Evolutionary conservation across 1,140 invertebrate genomes (phyloP), one percentile per base, ranked within the genome.

Genomic region (Drosophila equinoxialis): DNA sequence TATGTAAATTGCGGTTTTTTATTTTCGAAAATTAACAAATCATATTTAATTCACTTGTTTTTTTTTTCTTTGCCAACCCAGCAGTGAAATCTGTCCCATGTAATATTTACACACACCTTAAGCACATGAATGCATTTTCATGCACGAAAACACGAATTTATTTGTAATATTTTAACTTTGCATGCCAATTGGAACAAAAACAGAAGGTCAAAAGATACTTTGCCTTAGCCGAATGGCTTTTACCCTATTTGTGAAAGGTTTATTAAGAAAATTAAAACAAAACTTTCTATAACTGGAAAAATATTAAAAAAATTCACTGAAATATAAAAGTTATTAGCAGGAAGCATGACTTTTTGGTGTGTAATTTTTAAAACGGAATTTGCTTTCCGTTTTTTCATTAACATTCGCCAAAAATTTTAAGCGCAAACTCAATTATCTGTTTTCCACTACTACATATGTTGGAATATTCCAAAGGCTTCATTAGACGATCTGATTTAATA

Each of bases 151-250:
- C 45, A 51, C 57, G 10, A 61, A 81, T 81, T 70, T 78, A 74
- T 81, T 75, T 68, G 65, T 55, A 65, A 69, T 71, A 78, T 78
- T 85, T 68, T 75, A 83, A 65, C 61, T 57, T 58, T 71, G 23
- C 48, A 75, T 59, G 51, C 55, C 45, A 51, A 51, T 51, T 51
- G 45, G 20, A 51, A 51, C 45, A 51, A 51, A 51, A 51, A 51
- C 45, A 51, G 45, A 51, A 51, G 45, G 45, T 51, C 17, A 51
- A 23, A 2, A 8, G 14, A 30, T 30, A 10, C 6, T 17, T 17
- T 51, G 8, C 17, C 4, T 8, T 23, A 51, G 8, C n/a, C 45
- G 45, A 51, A 23, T 8, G 2, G 8, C 1, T 4, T 8, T 20
- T 51, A 51, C 45, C 20, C 45, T 51, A 8, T 8, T 17, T 6